Conservation (phyloP, 1,140 invertebrate genomes). For the Drosophila mauritiana region DNA sequence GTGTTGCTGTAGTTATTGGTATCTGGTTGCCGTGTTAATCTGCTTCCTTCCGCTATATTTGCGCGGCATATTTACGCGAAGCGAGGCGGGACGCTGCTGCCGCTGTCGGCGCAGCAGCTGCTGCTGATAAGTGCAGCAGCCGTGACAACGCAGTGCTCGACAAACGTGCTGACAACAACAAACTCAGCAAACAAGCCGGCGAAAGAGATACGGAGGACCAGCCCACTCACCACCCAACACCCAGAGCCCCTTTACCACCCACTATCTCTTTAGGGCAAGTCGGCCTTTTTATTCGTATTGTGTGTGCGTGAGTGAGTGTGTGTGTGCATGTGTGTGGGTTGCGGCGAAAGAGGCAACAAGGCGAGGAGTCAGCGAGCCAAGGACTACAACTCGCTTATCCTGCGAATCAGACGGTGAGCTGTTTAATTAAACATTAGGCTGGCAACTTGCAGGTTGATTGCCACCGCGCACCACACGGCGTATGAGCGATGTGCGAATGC, state of each 20-base stretch:
- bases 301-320: neutral
- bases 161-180: conserved; percentile 63
- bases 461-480: conserved; percentile 11
- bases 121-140: conserved; percentile 53
- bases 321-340: neutral
- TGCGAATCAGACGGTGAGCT: conserved; percentile 41
- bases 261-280: neutral
- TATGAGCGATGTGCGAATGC: conserved; percentile 26
- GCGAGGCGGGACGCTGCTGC: conserved; percentile 15
- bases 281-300: conserved; percentile 14
- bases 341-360: conserved; percentile 14
- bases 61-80: conserved; percentile 52
- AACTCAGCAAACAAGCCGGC: conserved; percentile 54
- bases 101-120: conserved; percentile 37
- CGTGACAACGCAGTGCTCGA: conserved; percentile 39
- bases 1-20: conserved; percentile 60
- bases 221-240: neutral
- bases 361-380: conserved; percentile 26
- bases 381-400: conserved; percentile 41
- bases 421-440: conserved; percentile 60
- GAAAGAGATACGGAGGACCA: conserved; percentile 23
- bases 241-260: neutral
- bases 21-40: conserved; percentile 71
- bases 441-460: conserved; percentile 35
- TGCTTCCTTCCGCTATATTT: conserved; percentile 73